Percentiles rank a stretch among this genome's conserved stretches.
Conservation (phyloP, 2,888 invertebrate genomes). For the Microctonus brassicae region DNA sequence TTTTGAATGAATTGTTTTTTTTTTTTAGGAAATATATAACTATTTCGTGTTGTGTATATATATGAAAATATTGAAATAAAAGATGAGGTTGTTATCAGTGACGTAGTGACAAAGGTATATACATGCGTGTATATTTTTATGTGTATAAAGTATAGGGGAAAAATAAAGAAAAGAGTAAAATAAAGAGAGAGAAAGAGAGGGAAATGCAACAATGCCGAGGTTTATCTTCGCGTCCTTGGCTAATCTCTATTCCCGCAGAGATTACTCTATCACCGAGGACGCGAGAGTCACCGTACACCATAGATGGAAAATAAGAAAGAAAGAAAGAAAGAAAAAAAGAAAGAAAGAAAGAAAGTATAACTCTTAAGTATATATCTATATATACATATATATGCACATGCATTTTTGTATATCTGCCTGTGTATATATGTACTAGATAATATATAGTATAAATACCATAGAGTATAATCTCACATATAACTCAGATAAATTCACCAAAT, state of each 20-base stretch:
- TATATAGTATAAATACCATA: no score
- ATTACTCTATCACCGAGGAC: slow-evolving; percentile 60
- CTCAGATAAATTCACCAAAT: slow-evolving; percentile 10
- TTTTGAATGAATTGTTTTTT: neutral
- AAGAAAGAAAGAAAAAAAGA: neutral
- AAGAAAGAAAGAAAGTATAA: no score
- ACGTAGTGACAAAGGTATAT: neutral
- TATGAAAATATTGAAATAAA: neutral
- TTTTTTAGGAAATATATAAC: neutral
- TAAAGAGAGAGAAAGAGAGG: slow-evolving; percentile 6
- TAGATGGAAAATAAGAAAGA: slow-evolving; percentile 9
- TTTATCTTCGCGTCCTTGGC: slow-evolving; percentile 69
- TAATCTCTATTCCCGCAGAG: slow-evolving; percentile 64
- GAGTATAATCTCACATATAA: no score
- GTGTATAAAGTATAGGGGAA: neutral
- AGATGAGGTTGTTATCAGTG: neutral
- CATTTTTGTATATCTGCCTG: no score
- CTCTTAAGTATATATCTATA: no score
- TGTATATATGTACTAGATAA: no score
- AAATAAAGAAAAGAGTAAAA: neutral
- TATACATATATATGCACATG: slow-evolving; percentile 10
- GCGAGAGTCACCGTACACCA: slow-evolving; percentile 45
- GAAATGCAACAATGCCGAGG: slow-evolving; percentile 53
- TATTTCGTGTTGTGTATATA: neutral
- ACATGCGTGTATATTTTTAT: neutral